Percentiles rank a stretch among this genome's conserved stretches.
phyloP scores from a whole-genome alignment of 1,140 invertebrate species.

The Trichonephila clavipes region DNA sequence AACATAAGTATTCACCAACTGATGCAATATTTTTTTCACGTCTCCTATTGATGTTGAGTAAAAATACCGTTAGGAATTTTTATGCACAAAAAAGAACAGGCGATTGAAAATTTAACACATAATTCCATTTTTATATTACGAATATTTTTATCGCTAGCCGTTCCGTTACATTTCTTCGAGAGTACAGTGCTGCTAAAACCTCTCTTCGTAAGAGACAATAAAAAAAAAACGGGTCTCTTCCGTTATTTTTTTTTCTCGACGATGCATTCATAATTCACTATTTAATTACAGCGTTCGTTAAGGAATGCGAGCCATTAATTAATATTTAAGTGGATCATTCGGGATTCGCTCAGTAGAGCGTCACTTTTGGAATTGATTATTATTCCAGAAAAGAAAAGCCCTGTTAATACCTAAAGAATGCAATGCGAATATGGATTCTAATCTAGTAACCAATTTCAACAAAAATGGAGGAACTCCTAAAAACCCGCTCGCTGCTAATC shows the following conservation, averaged over 20 bases:
- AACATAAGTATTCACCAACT: no score
- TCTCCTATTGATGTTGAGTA: neutral
- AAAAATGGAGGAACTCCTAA: constrained; percentile 47
- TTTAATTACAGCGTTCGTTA: constrained; percentile 71
- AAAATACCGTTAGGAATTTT: neutral
- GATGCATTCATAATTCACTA: constrained; percentile 70
- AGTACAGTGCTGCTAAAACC: neutral
- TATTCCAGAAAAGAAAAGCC: constrained; percentile 54
- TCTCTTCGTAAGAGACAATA: neutral
- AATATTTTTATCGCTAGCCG: constrained; percentile 6
- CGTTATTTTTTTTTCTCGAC: constrained; percentile 41
- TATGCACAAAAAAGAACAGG: neutral
- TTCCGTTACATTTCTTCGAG: neutral
- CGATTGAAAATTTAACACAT: constrained; percentile 5
- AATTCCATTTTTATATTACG: neutral
- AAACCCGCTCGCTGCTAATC: constrained; percentile 43
- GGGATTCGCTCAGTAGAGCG: constrained; percentile 44
- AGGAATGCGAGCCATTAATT: constrained; percentile 70
- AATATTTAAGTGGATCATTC: constrained; percentile 74
- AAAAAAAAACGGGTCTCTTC: neutral
- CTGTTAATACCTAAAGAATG: constrained; percentile 59
- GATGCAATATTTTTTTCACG: neutral
- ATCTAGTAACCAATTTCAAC: constrained; percentile 50
- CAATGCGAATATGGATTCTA: constrained; percentile 66
- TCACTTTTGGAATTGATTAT: constrained; percentile 68